Percentiles rank a stretch among this genome's conserved stretches.
Evolutionary conservation across 1,140 invertebrate species (phyloP).

Genomic region (Bilobella aurantiaca): DNA sequence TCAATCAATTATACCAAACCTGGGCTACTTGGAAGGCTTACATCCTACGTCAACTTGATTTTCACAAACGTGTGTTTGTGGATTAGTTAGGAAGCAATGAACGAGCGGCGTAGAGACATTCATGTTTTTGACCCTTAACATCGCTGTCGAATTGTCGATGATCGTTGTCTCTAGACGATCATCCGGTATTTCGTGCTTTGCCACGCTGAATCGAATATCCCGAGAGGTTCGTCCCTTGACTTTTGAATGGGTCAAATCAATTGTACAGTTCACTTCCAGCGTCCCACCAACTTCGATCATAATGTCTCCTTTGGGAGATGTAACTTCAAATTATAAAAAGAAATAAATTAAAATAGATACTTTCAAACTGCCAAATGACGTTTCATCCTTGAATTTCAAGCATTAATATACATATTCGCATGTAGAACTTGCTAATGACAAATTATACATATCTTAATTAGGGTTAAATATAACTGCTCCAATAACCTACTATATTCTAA

Average conservation of each 20-base stretch:
- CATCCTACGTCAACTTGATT: conserved; percentile 47
- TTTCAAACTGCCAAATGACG: too few relatives aligned
- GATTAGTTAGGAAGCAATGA: conserved; percentile 41
- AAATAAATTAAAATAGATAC: neutral
- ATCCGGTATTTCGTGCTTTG: conserved; percentile 38
- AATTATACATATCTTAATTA: too few relatives aligned
- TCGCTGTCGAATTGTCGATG: conserved; percentile 44
- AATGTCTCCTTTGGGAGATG: conserved; percentile 46
- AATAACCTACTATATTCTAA: too few relatives aligned
- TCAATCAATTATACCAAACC: neutral
- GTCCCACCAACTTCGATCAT: conserved; percentile 43
- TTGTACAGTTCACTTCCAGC: conserved; percentile 43
- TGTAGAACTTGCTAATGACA: too few relatives aligned
- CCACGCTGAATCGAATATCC: conserved; percentile 43
- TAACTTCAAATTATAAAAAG: conserved; percentile 40
- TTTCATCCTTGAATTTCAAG: too few relatives aligned
- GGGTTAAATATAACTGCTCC: too few relatives aligned
- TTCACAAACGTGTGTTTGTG: conserved; percentile 40
- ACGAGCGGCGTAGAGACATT: conserved; percentile 41
- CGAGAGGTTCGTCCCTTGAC: conserved; percentile 41
- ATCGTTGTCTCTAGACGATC: conserved; percentile 39
- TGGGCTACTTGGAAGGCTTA: conserved; percentile 38
- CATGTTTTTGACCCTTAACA: conserved; percentile 41
- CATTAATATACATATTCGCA: too few relatives aligned
- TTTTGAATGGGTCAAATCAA: conserved; percentile 40